A percentile compares a stretch with the other conserved stretches of the same genome.
phyloP scores from a whole-genome alignment of 2,888 invertebrate genomes.

The Epirrhoe alternata region DNA sequence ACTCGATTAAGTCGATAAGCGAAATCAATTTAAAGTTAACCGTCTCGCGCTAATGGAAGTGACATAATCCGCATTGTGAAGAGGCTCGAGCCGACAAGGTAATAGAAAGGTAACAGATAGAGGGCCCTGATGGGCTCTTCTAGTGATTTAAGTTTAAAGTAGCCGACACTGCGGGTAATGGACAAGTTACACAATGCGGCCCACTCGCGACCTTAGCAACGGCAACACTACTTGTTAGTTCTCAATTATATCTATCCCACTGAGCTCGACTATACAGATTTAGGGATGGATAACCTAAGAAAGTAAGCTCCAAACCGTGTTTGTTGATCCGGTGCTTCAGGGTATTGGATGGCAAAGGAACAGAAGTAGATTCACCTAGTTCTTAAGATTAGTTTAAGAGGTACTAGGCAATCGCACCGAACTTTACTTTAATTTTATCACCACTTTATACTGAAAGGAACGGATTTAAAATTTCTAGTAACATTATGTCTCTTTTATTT shows the following conservation, averaged over 20 bases:
- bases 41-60: constrained; percentile 52
- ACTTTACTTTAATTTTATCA: too few relatives aligned
- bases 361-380: too few relatives aligned
- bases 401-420: too few relatives aligned
- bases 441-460: too few relatives aligned
- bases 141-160: constrained; percentile 65
- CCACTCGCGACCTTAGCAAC: not conserved
- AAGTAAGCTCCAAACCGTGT: too few relatives aligned
- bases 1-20: constrained; percentile 45
- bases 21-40: constrained; percentile 53
- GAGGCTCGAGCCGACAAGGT: constrained; percentile 46
- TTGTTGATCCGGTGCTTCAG: too few relatives aligned
- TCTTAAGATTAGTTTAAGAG: too few relatives aligned
- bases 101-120: constrained; percentile 71
- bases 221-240: not conserved
- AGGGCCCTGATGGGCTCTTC: constrained; percentile 56
- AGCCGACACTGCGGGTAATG: constrained; percentile 29
- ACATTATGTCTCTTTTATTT: not conserved
- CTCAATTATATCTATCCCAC: not conserved
- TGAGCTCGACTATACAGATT: too few relatives aligned
- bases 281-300: too few relatives aligned
- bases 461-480: not conserved
- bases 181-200: not conserved
- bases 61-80: constrained; percentile 60
- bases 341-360: too few relatives aligned